A percentile compares a stretch with the other conserved stretches of the same genome.
phyloP scores from a whole-genome alignment of 2,113 vertebrate species.

The Bungarus multicinctus region DNA sequence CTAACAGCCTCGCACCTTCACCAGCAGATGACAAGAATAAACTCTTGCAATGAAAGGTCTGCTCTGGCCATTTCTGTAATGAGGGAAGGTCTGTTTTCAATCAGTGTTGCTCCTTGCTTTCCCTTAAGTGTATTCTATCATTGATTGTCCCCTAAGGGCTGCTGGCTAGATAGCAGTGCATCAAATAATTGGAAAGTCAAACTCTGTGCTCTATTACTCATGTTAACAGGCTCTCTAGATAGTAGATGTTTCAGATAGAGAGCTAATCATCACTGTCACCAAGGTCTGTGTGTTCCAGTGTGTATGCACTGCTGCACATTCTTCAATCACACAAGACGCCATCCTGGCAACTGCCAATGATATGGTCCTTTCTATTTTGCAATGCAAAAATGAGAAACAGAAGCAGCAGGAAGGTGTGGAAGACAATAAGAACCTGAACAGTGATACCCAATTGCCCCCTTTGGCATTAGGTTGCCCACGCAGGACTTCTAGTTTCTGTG shows the following conservation, averaged over 20 bases:
- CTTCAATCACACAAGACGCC: neutral
- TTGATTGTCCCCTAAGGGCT: slow-evolving; percentile 22
- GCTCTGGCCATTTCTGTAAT: slow-evolving; percentile 53
- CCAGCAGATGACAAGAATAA: slow-evolving; percentile 16
- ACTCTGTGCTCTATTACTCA: slow-evolving; percentile 42
- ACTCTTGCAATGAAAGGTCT: slow-evolving; percentile 46
- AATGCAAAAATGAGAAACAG: neutral
- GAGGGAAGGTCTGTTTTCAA: slow-evolving; percentile 53
- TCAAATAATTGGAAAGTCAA: slow-evolving; percentile 33
- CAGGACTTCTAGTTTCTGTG: neutral
- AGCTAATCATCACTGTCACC: neutral
- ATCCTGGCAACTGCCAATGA: slow-evolving; percentile 9
- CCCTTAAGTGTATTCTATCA: slow-evolving; percentile 32
- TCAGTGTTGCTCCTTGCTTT: slow-evolving; percentile 59
- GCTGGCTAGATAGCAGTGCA: slow-evolving; percentile 31
- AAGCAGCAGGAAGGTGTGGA: neutral
- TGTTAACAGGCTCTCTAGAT: slow-evolving; percentile 31
- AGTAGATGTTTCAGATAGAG: slow-evolving; percentile 15
- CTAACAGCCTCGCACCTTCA: neutral
- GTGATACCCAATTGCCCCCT: neutral
- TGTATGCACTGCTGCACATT: neutral
- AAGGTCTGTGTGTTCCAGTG: neutral
- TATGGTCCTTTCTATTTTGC: neutral
- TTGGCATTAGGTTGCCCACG: neutral
- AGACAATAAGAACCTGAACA: neutral